phyloP scores from a whole-genome alignment of 2,888 invertebrate species.

The Rhagonycha fulva region DNA sequence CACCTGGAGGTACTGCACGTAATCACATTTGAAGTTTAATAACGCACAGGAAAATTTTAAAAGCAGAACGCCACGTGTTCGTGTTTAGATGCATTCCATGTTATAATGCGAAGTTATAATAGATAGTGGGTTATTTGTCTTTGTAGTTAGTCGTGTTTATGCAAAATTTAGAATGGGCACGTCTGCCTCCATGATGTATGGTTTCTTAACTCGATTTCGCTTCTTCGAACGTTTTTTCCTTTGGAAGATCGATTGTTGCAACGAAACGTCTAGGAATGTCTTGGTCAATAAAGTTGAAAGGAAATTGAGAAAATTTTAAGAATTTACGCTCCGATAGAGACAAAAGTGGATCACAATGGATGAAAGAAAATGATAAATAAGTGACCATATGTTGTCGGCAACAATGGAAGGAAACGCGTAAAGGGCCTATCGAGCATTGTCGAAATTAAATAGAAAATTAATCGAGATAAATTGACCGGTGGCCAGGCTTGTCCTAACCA shows the following conservation, averaged over 20 bases:
- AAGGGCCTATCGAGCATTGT: not conserved
- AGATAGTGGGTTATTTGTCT: not conserved
- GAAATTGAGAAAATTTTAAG: conserved; percentile 5
- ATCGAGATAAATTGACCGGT: not conserved
- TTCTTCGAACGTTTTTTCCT: not conserved
- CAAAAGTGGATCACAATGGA: not conserved
- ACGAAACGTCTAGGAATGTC: not conserved
- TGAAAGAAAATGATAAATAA: conserved; percentile 1
- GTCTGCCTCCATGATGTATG: not conserved
- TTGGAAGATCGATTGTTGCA: not conserved
- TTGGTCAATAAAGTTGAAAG: not conserved
- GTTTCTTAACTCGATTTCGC: not conserved
- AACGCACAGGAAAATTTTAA: not conserved
- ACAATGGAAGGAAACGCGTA: not conserved
- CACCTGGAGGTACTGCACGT: not conserved
- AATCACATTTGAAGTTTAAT: conserved; percentile 1
- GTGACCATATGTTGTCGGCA: not conserved
- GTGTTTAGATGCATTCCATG: not conserved
- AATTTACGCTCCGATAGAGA: not conserved
- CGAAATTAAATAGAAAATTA: not conserved
- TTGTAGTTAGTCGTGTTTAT: not conserved
- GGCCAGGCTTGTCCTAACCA: not conserved
- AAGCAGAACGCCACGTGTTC: not conserved
- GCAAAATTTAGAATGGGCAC: not conserved
- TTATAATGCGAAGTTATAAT: not conserved